Evolutionary conservation across 2,797 vertebrate genomes (phyloP).

Genomic region (Pteronotus mesoamericanus): DNA sequence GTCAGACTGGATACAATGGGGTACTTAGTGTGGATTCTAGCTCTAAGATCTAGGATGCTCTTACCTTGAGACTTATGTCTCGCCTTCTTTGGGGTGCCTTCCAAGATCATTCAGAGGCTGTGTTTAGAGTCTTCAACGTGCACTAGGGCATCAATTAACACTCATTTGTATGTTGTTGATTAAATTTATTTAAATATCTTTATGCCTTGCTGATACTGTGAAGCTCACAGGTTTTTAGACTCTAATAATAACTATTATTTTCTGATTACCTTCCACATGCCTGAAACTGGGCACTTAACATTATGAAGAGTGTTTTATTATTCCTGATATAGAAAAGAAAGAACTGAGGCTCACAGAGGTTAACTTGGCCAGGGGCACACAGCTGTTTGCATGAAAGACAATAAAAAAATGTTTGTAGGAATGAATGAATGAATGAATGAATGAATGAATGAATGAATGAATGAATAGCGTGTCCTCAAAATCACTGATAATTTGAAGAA

Average conservation of each 20-base stretch:
- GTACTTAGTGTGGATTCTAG: not conserved
- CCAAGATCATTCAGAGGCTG: not conserved
- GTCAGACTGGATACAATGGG: not conserved
- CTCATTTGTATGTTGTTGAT: not conserved
- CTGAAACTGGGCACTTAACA: not conserved
- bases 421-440: not conserved
- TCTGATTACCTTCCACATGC: not conserved
- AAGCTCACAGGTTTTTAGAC: not conserved
- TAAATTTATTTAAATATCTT: not conserved
- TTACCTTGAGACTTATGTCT: not conserved
- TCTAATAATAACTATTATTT: not conserved
- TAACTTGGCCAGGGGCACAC: not conserved
- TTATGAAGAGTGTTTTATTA: not conserved
- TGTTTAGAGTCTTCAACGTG: not conserved
- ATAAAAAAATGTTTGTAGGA: not conserved
- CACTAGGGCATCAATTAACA: not conserved
- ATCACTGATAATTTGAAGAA: not conserved
- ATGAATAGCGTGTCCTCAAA: not conserved
- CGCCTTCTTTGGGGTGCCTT: not conserved
- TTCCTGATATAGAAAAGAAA: not conserved
- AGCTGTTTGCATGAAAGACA: not conserved
- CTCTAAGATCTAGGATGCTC: not conserved
- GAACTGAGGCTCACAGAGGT: not conserved
- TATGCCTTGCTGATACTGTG: not conserved
- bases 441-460: not conserved